A percentile compares a stretch with the other conserved stretches of the same genome.
Conservation (phyloP, 2,113 vertebrate genomes). For the Smithornis capensis region DNA sequence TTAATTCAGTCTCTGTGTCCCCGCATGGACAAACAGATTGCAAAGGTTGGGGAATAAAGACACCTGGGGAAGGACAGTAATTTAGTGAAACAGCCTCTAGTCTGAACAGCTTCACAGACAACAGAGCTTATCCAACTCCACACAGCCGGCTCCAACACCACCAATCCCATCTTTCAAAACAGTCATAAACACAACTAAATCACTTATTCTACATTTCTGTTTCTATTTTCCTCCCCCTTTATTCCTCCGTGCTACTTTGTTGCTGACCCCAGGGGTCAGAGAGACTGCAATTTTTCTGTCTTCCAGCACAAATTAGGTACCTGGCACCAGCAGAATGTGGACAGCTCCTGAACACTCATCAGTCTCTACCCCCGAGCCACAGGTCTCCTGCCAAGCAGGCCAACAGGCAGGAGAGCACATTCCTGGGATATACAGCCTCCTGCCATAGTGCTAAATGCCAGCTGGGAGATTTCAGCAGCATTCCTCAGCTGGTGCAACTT, state of each 20-base stretch:
- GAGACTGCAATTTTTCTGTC: background rate
- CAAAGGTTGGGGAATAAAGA: background rate
- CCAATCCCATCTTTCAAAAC: background rate
- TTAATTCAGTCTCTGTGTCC: background rate
- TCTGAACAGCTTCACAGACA: background rate
- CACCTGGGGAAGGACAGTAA: background rate
- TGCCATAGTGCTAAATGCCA: fast-evolving
- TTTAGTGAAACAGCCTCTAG: background rate
- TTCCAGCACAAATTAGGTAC: background rate
- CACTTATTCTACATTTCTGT: background rate
- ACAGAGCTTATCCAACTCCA: background rate
- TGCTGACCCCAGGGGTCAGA: background rate
- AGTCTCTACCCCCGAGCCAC: background rate
- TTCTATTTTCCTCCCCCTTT: background rate
- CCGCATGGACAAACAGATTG: background rate
- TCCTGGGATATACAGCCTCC: background rate
- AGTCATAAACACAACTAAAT: background rate
- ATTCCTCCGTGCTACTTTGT: background rate
- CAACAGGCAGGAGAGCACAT: background rate
- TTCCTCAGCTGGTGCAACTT: background rate
- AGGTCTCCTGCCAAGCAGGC: background rate
- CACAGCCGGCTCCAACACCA: background rate
- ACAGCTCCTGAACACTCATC: background rate
- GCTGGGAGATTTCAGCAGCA: background rate
- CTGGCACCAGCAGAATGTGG: background rate